These are phyloP conservation scores for Rhyacophila brunnea DNA, from an alignment of 1,140 invertebrate species.

Conservation along the genomic window DNA sequence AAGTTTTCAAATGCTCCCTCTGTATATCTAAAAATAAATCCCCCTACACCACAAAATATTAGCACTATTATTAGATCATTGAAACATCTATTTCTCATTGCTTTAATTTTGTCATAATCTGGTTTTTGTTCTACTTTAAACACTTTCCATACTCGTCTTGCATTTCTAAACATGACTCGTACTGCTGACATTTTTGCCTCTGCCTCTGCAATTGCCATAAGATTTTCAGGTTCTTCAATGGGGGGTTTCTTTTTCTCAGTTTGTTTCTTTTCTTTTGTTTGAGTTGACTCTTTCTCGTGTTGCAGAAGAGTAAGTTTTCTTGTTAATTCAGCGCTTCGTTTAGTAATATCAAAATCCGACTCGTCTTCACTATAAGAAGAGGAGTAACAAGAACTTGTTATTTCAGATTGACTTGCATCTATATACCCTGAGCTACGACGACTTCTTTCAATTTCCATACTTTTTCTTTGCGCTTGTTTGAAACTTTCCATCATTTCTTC, in stretches of 20 bases:
- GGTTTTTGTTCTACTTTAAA: conserved; percentile 59
- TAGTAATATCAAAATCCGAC: conserved; percentile 51
- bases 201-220: background rate
- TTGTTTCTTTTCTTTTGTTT: background rate
- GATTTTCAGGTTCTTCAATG: background rate
- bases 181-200: conserved; percentile 23
- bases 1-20: conserved; percentile 81
- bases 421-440: conserved; percentile 50
- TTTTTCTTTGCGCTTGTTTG: conserved; percentile 42
- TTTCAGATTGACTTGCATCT: conserved; percentile 54
- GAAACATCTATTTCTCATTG: conserved; percentile 67
- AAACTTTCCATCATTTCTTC: conserved; percentile 55
- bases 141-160: conserved; percentile 52
- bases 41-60: conserved; percentile 75
- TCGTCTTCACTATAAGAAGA: conserved; percentile 53
- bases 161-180: conserved; percentile 39
- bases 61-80: conserved; percentile 64
- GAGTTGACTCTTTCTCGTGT: conserved; percentile 36
- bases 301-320: conserved; percentile 46
- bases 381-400: conserved; percentile 53
- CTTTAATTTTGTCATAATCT: conserved; percentile 55
- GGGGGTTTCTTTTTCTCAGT: conserved; percentile 8
- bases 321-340: conserved; percentile 48
- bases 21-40: conserved; percentile 72
- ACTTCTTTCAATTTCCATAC: conserved; percentile 31